A percentile compares a stretch with the other conserved stretches of the same genome.
These are phyloP conservation scores for Morinoia aosen DNA, from an alignment of 2,888 invertebrate species.

Conservation along the genomic window DNA sequence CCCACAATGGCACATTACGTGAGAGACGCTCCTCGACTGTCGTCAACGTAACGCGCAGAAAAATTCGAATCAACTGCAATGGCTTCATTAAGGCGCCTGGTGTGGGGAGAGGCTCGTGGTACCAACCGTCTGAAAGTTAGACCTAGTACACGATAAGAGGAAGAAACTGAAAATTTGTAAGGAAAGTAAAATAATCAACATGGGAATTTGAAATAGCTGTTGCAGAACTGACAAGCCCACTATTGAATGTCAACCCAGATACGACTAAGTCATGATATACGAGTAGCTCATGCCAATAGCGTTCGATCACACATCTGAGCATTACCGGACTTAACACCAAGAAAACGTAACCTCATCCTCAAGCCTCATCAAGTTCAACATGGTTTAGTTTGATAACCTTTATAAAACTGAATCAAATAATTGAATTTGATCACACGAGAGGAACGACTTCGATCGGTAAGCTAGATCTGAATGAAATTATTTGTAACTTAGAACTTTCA, in stretches of 20 bases:
- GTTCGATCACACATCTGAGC: too few species aligned
- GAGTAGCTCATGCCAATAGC: too few species aligned
- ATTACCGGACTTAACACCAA: too few species aligned
- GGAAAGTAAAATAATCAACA: background rate
- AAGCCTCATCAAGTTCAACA: too few species aligned
- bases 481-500: too few species aligned
- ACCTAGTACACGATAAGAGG: background rate
- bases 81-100: background rate
- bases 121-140: background rate
- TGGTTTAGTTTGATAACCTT: too few species aligned
- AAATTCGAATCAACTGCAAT: background rate
- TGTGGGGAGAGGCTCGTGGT: background rate
- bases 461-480: too few species aligned
- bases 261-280: too few species aligned
- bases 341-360: too few species aligned
- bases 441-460: too few species aligned
- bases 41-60: background rate
- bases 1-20: constrained; percentile 40
- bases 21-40: background rate
- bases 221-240: background rate
- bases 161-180: background rate
- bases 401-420: too few species aligned
- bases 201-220: background rate
- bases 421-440: too few species aligned
- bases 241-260: background rate